Percentiles rank a stretch among this genome's conserved stretches.
These are phyloP conservation scores for Apodemia hepburni DNA, from an alignment of 2,888 invertebrate species.

Conservation along the genomic window DNA sequence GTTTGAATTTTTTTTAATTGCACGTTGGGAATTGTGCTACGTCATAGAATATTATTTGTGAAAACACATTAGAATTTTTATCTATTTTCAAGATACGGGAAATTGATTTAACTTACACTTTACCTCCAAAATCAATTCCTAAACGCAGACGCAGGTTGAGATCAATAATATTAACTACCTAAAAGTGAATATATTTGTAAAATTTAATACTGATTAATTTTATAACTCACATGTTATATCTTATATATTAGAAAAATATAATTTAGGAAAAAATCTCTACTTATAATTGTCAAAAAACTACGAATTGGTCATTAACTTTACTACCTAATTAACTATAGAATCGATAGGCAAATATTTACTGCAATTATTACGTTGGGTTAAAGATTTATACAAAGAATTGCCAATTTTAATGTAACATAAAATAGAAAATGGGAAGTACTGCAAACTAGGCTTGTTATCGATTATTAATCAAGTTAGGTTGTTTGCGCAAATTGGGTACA, in stretches of 20 bases:
- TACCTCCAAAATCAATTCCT: constrained; percentile 8
- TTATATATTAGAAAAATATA: constrained; percentile 25
- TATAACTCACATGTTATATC: constrained; percentile 12
- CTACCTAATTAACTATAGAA: constrained; percentile 17
- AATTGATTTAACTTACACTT: constrained; percentile 1
- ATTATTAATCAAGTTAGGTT: too few relatives aligned
- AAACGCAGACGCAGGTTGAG: neutral
- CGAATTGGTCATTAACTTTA: constrained; percentile 28
- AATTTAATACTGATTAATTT: constrained; percentile 21
- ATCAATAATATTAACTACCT: constrained; percentile 15
- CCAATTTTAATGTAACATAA: neutral
- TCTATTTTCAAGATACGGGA: neutral
- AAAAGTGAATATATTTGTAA: constrained; percentile 9
- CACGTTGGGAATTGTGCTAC: too few relatives aligned
- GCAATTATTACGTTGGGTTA: neutral
- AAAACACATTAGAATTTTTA: neutral
- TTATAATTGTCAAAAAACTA: constrained; percentile 25
- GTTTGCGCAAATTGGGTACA: too few relatives aligned
- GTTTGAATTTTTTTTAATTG: too few relatives aligned
- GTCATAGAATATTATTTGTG: too few relatives aligned
- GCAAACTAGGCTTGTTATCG: too few relatives aligned
- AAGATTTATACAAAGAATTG: neutral
- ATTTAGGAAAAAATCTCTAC: constrained; percentile 27
- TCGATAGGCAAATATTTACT: constrained; percentile 8
- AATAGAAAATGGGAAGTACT: neutral